Percentiles rank a stretch among this genome's conserved stretches.
phyloP scores from a whole-genome alignment of 2,797 vertebrate species.

The Fundulus diaphanus region DNA sequence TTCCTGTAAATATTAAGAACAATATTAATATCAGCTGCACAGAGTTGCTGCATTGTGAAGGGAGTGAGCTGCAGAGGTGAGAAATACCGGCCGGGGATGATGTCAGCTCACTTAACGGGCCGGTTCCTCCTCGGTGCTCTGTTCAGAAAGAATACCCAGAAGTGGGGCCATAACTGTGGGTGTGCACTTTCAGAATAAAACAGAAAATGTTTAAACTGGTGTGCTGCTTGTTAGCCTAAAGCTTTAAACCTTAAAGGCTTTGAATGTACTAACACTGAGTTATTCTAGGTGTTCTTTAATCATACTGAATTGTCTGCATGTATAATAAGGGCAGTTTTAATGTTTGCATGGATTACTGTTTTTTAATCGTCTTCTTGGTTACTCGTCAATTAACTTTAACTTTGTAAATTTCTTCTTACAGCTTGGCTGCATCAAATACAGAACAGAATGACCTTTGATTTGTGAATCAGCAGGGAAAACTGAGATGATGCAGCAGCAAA shows the following conservation, averaged over 20 bases:
- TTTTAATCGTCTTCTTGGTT: no score
- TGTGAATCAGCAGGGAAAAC: background rate
- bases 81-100: background rate
- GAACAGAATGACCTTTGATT: background rate
- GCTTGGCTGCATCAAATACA: background rate
- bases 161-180: background rate
- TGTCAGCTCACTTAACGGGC: background rate
- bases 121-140: background rate
- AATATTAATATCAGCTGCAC: background rate
- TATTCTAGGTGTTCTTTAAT: background rate
- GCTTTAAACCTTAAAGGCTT: background rate
- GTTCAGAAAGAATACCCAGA: background rate
- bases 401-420: background rate
- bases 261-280: background rate
- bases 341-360: background rate
- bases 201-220: background rate
- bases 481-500: background rate
- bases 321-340: background rate
- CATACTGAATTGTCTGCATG: background rate
- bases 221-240: background rate
- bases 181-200: background rate
- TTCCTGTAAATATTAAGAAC: background rate
- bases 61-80: background rate
- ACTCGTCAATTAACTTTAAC: background rate
- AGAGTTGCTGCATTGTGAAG: background rate